Base-by-base conservation (phyloP, 2,888 invertebrate genomes). In the Tetanocera ferruginea region DNA sequence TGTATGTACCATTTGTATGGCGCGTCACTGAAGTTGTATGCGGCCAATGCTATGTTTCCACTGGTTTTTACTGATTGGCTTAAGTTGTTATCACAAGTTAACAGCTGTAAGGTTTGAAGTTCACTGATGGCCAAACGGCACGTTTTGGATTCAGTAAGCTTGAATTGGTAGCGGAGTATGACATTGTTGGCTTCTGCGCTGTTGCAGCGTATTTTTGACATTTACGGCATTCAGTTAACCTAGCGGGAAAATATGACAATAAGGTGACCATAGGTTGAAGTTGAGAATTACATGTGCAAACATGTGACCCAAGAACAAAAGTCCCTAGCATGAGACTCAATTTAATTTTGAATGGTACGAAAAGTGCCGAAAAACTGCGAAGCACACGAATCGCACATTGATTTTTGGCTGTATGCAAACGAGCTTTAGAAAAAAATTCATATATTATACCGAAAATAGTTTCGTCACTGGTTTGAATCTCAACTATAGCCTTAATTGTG, bases 41-140 rank as follows among this genome's bases (percentile, higher is more conserved):
- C 71, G 73, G 76, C 77, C 74, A 79, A 76, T 79, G 78, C 62
- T 76, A 62, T 25, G 37, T 70, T 37, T 64, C n/a, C n/a, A 31
- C 64, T 31, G 28, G 17, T n/a, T n/a, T 31, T 28, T 31, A n/a
- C 64, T 28, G 28, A 64, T 64, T 74, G 66, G n/a, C 55, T 76
- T 73, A 52, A 17, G 70, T 25, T 11, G 28, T 43, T 19, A 34
- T 74, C 74, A 69, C 77, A 76, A 80, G 80, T 82, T 86, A 81
- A 83, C 86, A 84, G 84, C 83, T 83, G 85, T 82, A 86, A 83
- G 84, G 82, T 84, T 83, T 82, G 83, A 83, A 86, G 83, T 85
- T 85, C 81, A 87, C 87, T 87, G 82, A 78, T 69, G 37, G 60
- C 49, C 31, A 43, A 64, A 8, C 74, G 28, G 52, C 62, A 49